A percentile compares a stretch with the other conserved stretches of the same genome.
Conservation (phyloP, 2,888 invertebrate species). For the Aplocera efformata region DNA sequence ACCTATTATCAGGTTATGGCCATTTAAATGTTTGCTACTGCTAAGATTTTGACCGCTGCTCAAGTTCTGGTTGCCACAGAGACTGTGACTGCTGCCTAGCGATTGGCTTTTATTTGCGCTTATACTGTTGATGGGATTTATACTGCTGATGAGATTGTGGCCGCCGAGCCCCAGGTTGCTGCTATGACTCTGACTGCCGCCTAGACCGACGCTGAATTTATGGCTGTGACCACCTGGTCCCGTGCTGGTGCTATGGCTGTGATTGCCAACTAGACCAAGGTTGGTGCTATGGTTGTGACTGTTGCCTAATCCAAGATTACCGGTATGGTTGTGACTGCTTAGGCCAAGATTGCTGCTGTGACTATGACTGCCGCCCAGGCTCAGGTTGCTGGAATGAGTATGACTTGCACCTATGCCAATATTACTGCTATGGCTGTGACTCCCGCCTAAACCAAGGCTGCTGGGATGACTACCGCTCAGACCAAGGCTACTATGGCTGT, state of each 20-base stretch:
- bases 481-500: constrained; percentile 3
- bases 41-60: constrained; percentile 1
- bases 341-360: constrained; percentile 3
- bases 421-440: constrained; percentile 3
- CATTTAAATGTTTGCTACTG: constrained; percentile 2
- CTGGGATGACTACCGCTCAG: not conserved
- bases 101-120: too few relatives aligned
- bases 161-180: constrained; percentile 16
- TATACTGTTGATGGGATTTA: too few relatives aligned
- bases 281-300: constrained; percentile 4
- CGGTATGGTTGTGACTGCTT: constrained; percentile 7
- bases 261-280: constrained; percentile 1
- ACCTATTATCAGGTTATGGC: not conserved
- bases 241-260: not conserved
- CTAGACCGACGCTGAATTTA: not conserved
- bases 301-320: constrained; percentile 4
- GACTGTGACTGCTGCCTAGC: not conserved
- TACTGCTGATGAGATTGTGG: constrained; percentile 6
- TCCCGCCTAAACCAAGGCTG: constrained; percentile 2
- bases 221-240: constrained; percentile 2
- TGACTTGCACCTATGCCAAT: not conserved
- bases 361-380: constrained; percentile 3
- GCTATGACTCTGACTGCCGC: constrained; percentile 6
- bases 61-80: constrained; percentile 4
- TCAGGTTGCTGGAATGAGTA: constrained; percentile 2